Evolutionary conservation across 2,797 vertebrate genomes (phyloP), one percentile per base, ranked within the genome.

Genomic region (Malurus leucopterus): DNA sequence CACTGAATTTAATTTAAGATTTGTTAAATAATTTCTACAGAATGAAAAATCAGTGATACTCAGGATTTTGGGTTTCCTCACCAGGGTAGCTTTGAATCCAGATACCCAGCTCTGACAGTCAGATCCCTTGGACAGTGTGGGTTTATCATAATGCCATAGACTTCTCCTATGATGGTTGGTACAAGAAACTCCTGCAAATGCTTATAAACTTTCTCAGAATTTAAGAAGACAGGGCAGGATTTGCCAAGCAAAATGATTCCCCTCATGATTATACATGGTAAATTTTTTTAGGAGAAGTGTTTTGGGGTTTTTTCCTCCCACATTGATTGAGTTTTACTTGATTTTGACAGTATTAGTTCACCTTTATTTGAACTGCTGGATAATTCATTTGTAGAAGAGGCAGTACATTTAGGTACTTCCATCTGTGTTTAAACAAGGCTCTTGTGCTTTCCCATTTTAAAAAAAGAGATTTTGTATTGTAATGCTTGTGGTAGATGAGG

Each of bases 361-460:
- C 87, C 94, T 93, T 82, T 90, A 65, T 86, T 91, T 94, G 93
- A 95, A 93, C 93, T 92, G 69, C 89, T 80, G 68, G 92, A 49
- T 93, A 94, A 94, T 92, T 95, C 95, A 94, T 95, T 92, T 95
- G 85, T 93, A 93, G 93, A 95, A 82, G 89, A 88, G 61, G 77
- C 87, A 91, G 92, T 92, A 58, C 91, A 89, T 95, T 95, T 95
- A 92, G 95, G 92, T 93, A 93, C 95, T 95, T 95, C 93, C 93
- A 93, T 92, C 80, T 86, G 77, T 93, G 83, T 91, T 95, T 95
- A 92, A 95, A 92, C 80, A 93, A 84, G 83, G 74, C 71, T 88
- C 83, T 95, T 92, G 90, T 94, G 85, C 89, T 94, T 95, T 92
- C 94, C 92, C 68, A 76, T 84, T 84, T 1, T 30, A 61, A 87